These are phyloP conservation scores for Trichosurus vulpecula DNA, from an alignment of 2,797 vertebrate genomes.

Conservation along the genomic window DNA sequence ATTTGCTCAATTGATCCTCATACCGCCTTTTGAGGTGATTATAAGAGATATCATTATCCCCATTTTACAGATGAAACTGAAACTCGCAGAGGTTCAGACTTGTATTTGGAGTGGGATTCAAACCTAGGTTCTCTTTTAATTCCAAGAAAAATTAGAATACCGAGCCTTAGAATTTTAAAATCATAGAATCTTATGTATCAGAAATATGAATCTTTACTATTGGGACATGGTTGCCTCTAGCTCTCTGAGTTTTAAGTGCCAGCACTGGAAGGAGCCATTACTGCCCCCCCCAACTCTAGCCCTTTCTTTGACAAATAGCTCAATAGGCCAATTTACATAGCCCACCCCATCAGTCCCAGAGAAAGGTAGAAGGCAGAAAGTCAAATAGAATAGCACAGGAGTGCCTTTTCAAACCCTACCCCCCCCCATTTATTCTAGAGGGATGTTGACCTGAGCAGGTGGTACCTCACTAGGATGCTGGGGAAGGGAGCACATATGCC, in stretches of 20 bases:
- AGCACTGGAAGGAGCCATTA: neutral
- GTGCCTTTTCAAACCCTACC: neutral
- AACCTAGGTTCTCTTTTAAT: neutral
- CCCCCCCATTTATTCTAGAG: neutral
- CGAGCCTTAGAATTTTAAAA: neutral
- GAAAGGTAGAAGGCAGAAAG: neutral
- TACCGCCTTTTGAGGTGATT: neutral
- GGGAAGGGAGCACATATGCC: neutral
- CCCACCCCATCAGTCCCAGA: neutral
- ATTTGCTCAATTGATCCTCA: neutral
- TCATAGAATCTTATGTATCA: neutral
- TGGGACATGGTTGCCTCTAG: neutral
- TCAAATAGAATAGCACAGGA: neutral
- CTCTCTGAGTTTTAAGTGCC: neutral
- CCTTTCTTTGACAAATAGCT: neutral
- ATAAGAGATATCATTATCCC: neutral
- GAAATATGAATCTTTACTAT: neutral
- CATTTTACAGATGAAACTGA: neutral
- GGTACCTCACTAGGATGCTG: neutral
- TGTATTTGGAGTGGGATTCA: neutral
- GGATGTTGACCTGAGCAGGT: neutral
- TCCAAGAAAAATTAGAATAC: neutral
- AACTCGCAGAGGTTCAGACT: neutral
- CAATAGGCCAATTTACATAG: neutral
- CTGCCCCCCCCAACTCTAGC: neutral